These are phyloP conservation scores for Catharus ustulatus DNA, from an alignment of 2,797 vertebrate species.

Conservation along the genomic window DNA sequence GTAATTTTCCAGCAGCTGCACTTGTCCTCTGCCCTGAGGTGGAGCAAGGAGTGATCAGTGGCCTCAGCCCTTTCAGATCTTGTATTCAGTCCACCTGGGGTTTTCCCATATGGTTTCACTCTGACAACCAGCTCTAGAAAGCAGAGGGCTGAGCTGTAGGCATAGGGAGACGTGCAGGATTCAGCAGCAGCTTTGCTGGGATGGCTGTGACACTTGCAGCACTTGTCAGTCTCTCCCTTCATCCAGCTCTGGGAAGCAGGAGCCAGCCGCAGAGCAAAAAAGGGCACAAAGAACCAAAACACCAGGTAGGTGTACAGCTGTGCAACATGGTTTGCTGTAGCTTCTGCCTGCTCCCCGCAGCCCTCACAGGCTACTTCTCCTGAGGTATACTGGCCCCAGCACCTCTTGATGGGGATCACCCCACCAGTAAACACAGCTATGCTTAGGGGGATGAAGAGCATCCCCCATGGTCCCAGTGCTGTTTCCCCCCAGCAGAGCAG, in stretches of 20 bases:
- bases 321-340: neutral
- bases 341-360: neutral
- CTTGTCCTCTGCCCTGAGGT: neutral
- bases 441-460: neutral
- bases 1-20: neutral
- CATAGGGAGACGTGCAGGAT: neutral
- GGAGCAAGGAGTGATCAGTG: neutral
- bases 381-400: neutral
- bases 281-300: neutral
- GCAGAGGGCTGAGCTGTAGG: neutral
- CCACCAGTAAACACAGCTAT: neutral
- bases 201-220: neutral
- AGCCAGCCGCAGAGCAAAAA: neutral
- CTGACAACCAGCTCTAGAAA: neutral
- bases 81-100: neutral
- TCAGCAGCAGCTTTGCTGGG: neutral
- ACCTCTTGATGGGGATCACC: neutral
- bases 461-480: neutral
- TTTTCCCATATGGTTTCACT: neutral
- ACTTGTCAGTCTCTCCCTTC: neutral
- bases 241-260: neutral
- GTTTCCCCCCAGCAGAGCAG: fast-evolving
- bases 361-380: neutral
- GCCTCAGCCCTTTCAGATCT: neutral
- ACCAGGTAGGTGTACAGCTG: fast-evolving